phyloP scores from a whole-genome alignment of 2,113 vertebrate species.

The Tyrannus savana region DNA sequence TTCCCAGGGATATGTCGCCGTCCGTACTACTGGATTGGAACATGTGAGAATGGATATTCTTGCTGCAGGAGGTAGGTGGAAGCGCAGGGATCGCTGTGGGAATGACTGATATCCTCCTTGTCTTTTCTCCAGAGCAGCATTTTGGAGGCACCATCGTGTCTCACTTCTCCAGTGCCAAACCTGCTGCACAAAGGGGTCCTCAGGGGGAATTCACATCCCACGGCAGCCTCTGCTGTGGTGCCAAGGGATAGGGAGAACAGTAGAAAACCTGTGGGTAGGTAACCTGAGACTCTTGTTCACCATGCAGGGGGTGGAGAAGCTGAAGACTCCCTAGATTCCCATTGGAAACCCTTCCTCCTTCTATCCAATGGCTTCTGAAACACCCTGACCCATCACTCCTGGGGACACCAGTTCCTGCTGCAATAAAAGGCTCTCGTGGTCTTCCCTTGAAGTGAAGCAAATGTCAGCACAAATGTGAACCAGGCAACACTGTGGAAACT shows the following conservation, averaged over 20 bases:
- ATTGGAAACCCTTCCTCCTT: neutral
- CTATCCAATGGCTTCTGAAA: neutral
- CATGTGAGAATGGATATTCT: accelerated
- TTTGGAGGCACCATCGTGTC: neutral
- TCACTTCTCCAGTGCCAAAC: neutral
- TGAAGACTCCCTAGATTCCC: neutral
- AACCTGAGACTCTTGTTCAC: neutral
- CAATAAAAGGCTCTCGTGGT: neutral
- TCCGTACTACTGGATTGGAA: neutral
- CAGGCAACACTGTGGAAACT: neutral
- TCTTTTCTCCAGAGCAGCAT: neutral
- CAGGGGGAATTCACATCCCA: accelerated
- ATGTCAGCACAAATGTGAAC: neutral
- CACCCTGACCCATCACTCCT: accelerated
- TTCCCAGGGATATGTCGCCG: neutral
- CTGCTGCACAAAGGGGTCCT: neutral
- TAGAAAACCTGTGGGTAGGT: neutral
- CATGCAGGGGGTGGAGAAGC: neutral
- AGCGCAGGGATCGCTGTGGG: neutral
- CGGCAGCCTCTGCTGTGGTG: neutral
- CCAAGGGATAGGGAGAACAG: neutral
- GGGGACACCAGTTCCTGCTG: neutral
- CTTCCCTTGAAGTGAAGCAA: neutral
- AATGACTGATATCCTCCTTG: neutral
- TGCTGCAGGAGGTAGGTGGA: neutral